Percentiles rank a stretch among this genome's conserved stretches.
These are phyloP conservation scores for Mesocricetus auratus DNA, from an alignment of 2,113 vertebrate species.

Conservation along the genomic window DNA sequence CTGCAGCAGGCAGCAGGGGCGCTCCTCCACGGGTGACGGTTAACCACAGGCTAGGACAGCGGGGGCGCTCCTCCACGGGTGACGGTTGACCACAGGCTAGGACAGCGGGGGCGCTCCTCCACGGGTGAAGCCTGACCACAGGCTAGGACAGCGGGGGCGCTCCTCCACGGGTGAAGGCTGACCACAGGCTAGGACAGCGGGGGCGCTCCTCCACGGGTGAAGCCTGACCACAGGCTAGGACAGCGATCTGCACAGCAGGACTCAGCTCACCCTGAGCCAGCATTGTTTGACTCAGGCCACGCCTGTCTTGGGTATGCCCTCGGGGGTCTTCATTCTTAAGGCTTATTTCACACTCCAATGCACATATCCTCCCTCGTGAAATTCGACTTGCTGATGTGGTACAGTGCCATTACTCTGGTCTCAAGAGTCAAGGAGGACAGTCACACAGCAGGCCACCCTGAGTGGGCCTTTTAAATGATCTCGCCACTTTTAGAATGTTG, in stretches of 20 bases:
- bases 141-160: fast-evolving
- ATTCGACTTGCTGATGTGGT: background rate
- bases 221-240: no score
- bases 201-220: fast-evolving
- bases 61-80: fast-evolving
- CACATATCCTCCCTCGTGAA: background rate
- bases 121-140: no score
- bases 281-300: background rate
- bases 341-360: background rate
- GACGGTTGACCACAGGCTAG: no score
- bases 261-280: background rate
- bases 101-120: fast-evolving
- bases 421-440: background rate
- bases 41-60: no score
- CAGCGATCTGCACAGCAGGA: no score
- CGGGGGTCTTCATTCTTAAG: background rate
- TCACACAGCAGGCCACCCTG: background rate
- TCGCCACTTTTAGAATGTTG: background rate
- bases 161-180: no score
- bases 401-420: background rate
- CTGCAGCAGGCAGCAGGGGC: fast-evolving
- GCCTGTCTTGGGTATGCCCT: background rate
- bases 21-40: fast-evolving
- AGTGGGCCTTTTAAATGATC: background rate
- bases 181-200: no score